phyloP scores from a whole-genome alignment of 2,113 vertebrate genomes.

The Syrrhaptes paradoxus region DNA sequence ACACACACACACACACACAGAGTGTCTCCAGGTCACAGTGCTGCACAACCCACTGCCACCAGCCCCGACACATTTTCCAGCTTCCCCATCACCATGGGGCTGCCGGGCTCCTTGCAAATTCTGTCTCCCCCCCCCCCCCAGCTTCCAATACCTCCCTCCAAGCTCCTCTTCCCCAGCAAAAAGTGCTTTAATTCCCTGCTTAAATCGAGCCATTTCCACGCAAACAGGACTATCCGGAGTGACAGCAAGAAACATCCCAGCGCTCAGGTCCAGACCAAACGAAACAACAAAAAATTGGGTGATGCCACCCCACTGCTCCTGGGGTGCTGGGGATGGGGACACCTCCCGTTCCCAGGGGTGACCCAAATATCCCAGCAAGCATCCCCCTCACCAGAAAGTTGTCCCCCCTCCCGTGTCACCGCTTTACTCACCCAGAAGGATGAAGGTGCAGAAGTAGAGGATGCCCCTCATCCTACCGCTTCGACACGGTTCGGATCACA shows the following conservation, averaged over 20 bases:
- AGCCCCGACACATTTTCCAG: too few species aligned
- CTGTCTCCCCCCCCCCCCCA: too few species aligned
- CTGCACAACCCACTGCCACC: too few species aligned
- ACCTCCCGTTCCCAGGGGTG: neutral
- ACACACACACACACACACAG: too few species aligned
- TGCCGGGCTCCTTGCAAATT: neutral
- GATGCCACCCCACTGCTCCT: neutral
- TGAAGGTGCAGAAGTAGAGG: constrained; percentile 47
- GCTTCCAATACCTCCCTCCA: neutral
- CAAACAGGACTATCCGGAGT: neutral
- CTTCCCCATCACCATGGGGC: neutral
- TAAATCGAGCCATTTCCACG: neutral
- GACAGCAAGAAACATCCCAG: neutral
- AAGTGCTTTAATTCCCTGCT: neutral
- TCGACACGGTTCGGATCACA: neutral
- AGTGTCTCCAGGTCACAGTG: too few species aligned
- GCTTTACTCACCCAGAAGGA: constrained; percentile 54
- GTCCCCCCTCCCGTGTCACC: neutral
- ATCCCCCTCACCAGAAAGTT: neutral
- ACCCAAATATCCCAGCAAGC: neutral
- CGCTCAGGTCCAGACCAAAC: neutral
- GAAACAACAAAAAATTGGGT: neutral
- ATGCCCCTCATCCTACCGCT: constrained; percentile 57
- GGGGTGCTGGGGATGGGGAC: neutral
- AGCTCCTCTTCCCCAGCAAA: neutral